These are phyloP conservation scores for Scaptomyza graminum DNA, from an alignment of 1,140 invertebrate species.

Conservation along the genomic window DNA sequence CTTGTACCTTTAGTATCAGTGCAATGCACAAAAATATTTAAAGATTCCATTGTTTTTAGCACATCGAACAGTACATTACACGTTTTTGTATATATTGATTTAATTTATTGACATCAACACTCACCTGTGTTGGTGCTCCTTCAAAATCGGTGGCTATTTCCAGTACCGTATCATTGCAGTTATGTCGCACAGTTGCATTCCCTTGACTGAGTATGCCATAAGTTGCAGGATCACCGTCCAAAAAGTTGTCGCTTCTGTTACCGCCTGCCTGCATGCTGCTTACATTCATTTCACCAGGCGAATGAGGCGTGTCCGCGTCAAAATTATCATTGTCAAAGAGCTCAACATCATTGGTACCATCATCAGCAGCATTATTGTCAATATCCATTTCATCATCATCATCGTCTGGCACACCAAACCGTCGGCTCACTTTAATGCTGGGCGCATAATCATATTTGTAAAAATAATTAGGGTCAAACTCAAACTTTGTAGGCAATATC, in stretches of 20 bases:
- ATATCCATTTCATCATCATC: constrained; percentile 46
- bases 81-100: too few species aligned
- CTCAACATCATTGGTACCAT: constrained; percentile 51
- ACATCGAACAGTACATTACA: too few species aligned
- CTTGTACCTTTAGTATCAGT: too few species aligned
- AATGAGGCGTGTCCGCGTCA: constrained; percentile 30
- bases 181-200: constrained; percentile 28
- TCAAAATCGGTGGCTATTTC: constrained; percentile 80
- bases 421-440: constrained; percentile 51
- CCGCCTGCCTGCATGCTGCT: constrained; percentile 9
- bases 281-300: constrained; percentile 27
- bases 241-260: constrained; percentile 31
- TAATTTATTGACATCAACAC: neutral
- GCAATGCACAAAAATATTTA: too few species aligned
- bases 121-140: constrained; percentile 75
- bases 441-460: constrained; percentile 63
- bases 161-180: constrained; percentile 67
- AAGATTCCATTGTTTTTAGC: too few species aligned
- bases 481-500: constrained; percentile 69
- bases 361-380: constrained; percentile 21
- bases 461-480: constrained; percentile 64
- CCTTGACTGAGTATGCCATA: neutral
- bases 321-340: constrained; percentile 67
- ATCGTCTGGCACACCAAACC: constrained; percentile 44
- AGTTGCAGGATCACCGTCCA: constrained; percentile 65